Evolutionary conservation across 2,113 vertebrate species (phyloP).

Genomic region (Oriolus oriolus): DNA sequence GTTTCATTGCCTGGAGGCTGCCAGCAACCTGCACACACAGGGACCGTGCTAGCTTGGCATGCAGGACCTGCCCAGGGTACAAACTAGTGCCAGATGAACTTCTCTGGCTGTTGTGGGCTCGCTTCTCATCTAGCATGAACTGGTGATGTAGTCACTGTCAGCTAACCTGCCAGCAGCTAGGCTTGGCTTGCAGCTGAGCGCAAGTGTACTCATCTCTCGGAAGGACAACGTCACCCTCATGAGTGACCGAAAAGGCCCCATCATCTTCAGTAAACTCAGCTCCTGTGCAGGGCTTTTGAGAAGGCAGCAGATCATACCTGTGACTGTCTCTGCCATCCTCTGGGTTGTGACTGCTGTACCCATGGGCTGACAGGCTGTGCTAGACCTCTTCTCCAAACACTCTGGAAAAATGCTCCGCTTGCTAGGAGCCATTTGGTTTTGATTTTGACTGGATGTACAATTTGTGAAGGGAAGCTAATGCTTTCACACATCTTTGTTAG

Average conservation of each 20-base stretch:
- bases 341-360: not conserved
- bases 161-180: not conserved
- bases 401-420: accelerated
- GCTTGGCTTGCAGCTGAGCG: not conserved
- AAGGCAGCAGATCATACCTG: not conserved
- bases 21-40: not conserved
- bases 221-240: accelerated
- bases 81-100: not conserved
- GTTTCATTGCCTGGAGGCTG: not conserved
- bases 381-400: not conserved
- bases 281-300: not conserved
- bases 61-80: not conserved
- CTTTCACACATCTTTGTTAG: not conserved
- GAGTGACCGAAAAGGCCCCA: not conserved
- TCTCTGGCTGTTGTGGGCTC: not conserved
- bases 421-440: not conserved
- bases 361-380: not conserved
- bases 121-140: not conserved
- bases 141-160: not conserved
- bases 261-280: not conserved
- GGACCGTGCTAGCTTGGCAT: not conserved
- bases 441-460: not conserved
- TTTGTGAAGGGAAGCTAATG: not conserved
- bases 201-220: accelerated
- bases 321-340: not conserved